A percentile compares a stretch with the other conserved stretches of the same genome.
Conservation (phyloP, 1,140 invertebrate species). For the Atta texana region DNA sequence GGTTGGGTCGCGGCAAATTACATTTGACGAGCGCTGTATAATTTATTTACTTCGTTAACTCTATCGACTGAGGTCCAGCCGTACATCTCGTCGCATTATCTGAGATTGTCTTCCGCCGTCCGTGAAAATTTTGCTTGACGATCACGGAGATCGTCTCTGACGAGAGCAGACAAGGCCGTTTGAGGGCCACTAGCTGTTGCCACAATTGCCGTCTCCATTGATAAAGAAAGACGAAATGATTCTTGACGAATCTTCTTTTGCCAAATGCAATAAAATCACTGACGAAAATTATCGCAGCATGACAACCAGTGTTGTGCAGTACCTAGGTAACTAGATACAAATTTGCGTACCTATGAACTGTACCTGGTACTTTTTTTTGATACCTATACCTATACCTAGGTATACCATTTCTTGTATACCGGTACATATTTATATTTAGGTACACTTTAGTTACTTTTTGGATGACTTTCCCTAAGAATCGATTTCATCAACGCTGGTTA, state of each 20-base stretch:
- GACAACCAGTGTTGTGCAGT: too few relatives aligned
- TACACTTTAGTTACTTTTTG: too few relatives aligned
- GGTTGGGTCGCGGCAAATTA: slow-evolving; percentile 57
- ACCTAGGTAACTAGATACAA: too few relatives aligned
- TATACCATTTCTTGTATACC: too few relatives aligned
- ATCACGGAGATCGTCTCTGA: slow-evolving; percentile 64
- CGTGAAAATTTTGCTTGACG: slow-evolving; percentile 51
- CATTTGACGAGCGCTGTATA: slow-evolving; percentile 59
- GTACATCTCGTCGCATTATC: slow-evolving; percentile 24
- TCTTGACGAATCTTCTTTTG: slow-evolving; percentile 42
- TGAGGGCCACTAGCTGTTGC: slow-evolving; percentile 47
- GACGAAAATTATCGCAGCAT: not conserved
- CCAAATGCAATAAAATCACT: slow-evolving; percentile 20
- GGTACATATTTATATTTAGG: too few relatives aligned
- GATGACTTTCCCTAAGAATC: too few relatives aligned
- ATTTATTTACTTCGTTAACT: slow-evolving; percentile 53
- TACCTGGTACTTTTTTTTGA: too few relatives aligned
- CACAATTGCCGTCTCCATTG: slow-evolving; percentile 40
- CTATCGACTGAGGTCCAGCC: not conserved
- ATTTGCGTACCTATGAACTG: too few relatives aligned
- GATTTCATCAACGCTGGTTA: too few relatives aligned
- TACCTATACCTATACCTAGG: too few relatives aligned
- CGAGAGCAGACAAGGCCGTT: slow-evolving; percentile 54
- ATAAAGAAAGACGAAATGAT: slow-evolving; percentile 28
- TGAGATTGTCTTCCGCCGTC: slow-evolving; percentile 33